Evolutionary conservation across 2,888 invertebrate genomes (phyloP).

Genomic region (Cheilosia impressa): DNA sequence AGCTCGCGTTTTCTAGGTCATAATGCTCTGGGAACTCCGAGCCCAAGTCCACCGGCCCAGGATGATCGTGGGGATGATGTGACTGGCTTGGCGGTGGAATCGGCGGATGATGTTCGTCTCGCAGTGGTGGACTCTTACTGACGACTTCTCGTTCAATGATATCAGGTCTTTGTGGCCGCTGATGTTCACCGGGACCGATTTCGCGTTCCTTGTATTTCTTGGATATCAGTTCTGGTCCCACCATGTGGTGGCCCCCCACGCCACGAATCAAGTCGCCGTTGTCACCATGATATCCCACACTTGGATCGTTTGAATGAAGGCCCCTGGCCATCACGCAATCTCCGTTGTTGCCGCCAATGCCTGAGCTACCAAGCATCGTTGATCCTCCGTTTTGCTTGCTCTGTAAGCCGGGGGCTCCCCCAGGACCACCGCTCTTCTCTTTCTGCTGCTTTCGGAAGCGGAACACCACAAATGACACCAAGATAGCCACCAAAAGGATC

Average conservation of each 20-base stretch:
- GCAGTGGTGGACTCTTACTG: conserved; percentile 91
- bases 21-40: conserved; percentile 95
- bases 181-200: conserved; percentile 88
- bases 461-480: conserved; percentile 96
- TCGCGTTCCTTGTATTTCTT: conserved; percentile 96
- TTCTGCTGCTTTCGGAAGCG: conserved; percentile 93
- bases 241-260: conserved; percentile 90
- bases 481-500: conserved; percentile 93
- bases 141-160: conserved; percentile 96
- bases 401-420: conserved; percentile 88
- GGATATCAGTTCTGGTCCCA: conserved; percentile 93
- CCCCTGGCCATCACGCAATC: conserved; percentile 89
- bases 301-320: conserved; percentile 88
- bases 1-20: conserved; percentile 98
- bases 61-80: conserved; percentile 90
- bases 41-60: conserved; percentile 89
- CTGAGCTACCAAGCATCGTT: conserved; percentile 88
- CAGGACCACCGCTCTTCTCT: conserved; percentile 90
- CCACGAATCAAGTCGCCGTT: conserved; percentile 90
- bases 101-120: conserved; percentile 92
- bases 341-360: conserved; percentile 87
- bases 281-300: conserved; percentile 89
- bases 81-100: conserved; percentile 89
- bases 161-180: conserved; percentile 94
- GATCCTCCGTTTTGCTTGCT: conserved; percentile 89